Evolutionary conservation across 2,797 vertebrate genomes (phyloP).

Genomic region (Eidolon dupreanum): DNA sequence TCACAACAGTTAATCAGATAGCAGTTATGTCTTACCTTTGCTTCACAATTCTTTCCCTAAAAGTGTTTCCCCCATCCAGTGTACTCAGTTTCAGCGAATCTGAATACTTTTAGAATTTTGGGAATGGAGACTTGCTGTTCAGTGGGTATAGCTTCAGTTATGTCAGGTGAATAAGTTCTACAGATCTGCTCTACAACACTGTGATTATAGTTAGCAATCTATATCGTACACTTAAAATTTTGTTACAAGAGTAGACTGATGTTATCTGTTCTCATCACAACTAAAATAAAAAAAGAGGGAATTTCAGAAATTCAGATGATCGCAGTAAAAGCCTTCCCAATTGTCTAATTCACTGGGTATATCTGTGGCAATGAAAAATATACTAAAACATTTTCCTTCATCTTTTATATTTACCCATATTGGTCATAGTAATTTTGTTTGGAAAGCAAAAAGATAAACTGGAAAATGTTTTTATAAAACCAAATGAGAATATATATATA

Average conservation of each 20-base stretch:
- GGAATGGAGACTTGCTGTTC: neutral
- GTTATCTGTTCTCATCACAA: neutral
- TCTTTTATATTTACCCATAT: neutral
- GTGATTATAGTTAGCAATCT: neutral
- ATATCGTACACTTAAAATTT: neutral
- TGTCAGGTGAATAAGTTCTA: neutral
- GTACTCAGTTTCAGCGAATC: neutral
- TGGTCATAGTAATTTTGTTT: neutral
- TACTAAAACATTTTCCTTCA: neutral
- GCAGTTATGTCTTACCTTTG: neutral
- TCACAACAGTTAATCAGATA: neutral
- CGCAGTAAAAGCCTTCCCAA: neutral
- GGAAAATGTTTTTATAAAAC: neutral
- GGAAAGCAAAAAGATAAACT: slow-evolving; percentile 11
- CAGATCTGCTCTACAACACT: too few species aligned
- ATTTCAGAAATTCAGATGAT: neutral
- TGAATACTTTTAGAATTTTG: neutral
- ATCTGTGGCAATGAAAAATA: neutral
- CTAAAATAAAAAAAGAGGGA: neutral
- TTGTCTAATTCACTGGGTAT: neutral
- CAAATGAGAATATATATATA: neutral
- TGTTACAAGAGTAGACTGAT: neutral
- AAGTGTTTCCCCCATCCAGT: neutral
- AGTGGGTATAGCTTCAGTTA: neutral
- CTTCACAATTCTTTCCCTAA: neutral